Evolutionary conservation across 2,888 invertebrate genomes (phyloP), one percentile per base, ranked within the genome.

Genomic region (Acronicta alni): DNA sequence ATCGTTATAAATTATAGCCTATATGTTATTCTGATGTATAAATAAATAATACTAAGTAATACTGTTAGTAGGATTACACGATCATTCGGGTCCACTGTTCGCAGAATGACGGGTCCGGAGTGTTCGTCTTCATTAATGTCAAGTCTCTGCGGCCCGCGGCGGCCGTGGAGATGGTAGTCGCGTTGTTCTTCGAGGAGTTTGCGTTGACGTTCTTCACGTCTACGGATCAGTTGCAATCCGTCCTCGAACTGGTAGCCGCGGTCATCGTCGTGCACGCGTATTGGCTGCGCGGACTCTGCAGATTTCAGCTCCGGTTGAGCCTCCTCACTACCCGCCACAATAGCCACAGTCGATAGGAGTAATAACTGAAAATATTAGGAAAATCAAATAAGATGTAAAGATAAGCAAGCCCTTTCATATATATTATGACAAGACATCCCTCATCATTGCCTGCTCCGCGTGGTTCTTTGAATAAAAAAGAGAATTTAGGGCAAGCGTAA

Each of bases 1-100:
- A n/a, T n/a, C n/a, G n/a, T n/a, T n/a, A n/a, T n/a, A n/a, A n/a
- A n/a, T n/a, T n/a, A n/a, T n/a, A n/a, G n/a, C n/a, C n/a, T n/a
- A n/a, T n/a, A n/a, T n/a, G n/a, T n/a, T n/a, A n/a, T n/a, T n/a
- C n/a, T n/a, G n/a, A n/a, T n/a, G n/a, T n/a, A n/a, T n/a, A n/a
- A n/a, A n/a, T n/a, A n/a, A n/a, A n/a, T n/a, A n/a, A n/a, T n/a
- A n/a, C n/a, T n/a, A n/a, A n/a, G n/a, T n/a, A n/a, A n/a, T n/a
- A n/a, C n/a, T n/a, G n/a, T n/a, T n/a, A n/a, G n/a, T n/a, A n/a
- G n/a, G n/a, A n/a, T n/a, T 54, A 82, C 84, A 52, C 76, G 67
- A 51, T 15, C 53, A 12, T 80, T 71, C 7, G 76, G 77, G 47
- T 67, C 59, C 20, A 80, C 79, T 26, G 72, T 66, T 2, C 83